phyloP scores from a whole-genome alignment of 2,888 invertebrate genomes.

The Phytoseiulus persimilis region DNA sequence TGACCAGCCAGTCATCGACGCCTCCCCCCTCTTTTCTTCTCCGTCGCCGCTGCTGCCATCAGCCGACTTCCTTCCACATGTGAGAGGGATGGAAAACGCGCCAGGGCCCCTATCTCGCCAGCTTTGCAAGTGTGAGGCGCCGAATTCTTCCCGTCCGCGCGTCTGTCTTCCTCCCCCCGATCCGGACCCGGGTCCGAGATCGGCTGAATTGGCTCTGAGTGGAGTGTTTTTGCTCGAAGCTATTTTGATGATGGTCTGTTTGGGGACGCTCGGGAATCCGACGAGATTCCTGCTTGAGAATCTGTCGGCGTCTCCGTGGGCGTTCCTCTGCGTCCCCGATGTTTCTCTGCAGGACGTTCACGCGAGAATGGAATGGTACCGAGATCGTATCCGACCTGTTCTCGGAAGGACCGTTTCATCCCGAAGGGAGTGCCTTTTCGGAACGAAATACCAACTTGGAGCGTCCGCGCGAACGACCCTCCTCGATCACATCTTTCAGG shows the following conservation, averaged over 20 bases:
- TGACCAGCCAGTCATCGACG: not conserved
- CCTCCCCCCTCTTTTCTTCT: not conserved
- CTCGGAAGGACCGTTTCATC: not conserved
- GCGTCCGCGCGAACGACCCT: not conserved
- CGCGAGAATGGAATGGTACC: not conserved
- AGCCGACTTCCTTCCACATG: not conserved
- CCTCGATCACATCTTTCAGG: not conserved
- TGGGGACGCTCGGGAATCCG: not conserved
- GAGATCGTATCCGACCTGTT: not conserved
- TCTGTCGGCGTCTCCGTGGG: not conserved
- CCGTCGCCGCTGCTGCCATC: not conserved
- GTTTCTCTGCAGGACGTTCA: no score
- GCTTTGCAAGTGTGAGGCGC: not conserved
- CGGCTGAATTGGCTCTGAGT: not conserved
- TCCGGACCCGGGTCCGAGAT: not conserved
- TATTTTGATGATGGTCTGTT: not conserved
- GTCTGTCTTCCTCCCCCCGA: not conserved
- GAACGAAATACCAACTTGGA: not conserved
- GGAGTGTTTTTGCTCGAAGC: constrained; percentile 1
- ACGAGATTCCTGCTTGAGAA: not conserved
- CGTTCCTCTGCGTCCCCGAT: not conserved
- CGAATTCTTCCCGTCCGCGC: not conserved
- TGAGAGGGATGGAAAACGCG: not conserved
- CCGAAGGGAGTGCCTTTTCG: not conserved
- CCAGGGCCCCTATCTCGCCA: not conserved